Base-by-base conservation (phyloP, 1,140 invertebrate species). In the Nasonia vitripennis region DNA sequence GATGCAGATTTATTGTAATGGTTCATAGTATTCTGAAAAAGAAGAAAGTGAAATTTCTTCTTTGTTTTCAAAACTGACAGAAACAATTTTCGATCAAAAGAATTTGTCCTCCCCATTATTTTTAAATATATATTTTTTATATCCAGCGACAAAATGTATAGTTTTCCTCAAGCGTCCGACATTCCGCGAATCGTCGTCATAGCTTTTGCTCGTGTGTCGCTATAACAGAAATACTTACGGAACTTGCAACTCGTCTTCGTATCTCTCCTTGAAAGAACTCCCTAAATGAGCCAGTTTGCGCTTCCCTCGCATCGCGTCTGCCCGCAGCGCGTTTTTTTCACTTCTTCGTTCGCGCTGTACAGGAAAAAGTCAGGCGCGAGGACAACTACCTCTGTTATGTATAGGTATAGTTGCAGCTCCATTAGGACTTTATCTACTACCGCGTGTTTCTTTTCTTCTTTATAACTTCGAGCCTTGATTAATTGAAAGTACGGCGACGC, bases 271-370 rank as follows among this genome's bases (percentile, higher is more conserved):
- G 7, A n/a, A 62, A 62, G 17, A 77, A 83, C 27, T 67, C 73
- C 51, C 48, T 77, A 83, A 77, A 62, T 73, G 81, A 67, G 68
- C 14, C 48, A 14, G 23, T 27, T 48, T 41, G 78, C 78, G 34
- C 51, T 78, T 78, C 67, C 62, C 77, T 78, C 27, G 51, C 14
- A 20, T 2, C 68, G 12, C 41, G 70, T 67, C 81, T 55, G 51
- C 48, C 51, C 51, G 73, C 17, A 83, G 4, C 37, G 55, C 23
- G 27, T 77, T 75, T 75, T 83, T 83, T 81, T 55, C 45, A 37
- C 80, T 74, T 81, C 10, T 4, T 51, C 17, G 17, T 62, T 62
- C 55, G 20, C 5, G 20, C 55, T 62, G 17, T 62, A n/a, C 27
- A 27, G 34, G 34, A 62, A 62, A 62, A 62, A 41, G 67, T 23